Evolutionary conservation across 1,140 invertebrate species (phyloP).

Genomic region (Apolygus lucorum): DNA sequence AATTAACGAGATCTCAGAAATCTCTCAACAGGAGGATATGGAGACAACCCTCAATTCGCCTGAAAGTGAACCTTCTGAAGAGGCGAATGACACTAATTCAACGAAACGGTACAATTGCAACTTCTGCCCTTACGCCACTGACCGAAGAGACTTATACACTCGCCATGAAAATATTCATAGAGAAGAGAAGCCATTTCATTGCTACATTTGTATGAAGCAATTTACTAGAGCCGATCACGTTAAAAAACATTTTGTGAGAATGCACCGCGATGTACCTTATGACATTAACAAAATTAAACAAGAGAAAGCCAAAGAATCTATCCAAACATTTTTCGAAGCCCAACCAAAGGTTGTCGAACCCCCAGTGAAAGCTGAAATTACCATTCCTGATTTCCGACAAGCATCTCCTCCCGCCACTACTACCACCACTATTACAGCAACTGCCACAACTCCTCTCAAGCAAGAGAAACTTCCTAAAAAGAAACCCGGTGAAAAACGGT

Average conservation of each 20-base stretch:
- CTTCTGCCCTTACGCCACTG: slow-evolving; percentile 80
- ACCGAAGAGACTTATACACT: slow-evolving; percentile 86
- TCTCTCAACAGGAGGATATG: background rate
- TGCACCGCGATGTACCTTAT: slow-evolving; percentile 78
- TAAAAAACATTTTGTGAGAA: slow-evolving; percentile 84
- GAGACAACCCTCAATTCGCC: slow-evolving; percentile 11
- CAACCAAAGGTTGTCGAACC: slow-evolving; percentile 32
- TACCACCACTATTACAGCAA: slow-evolving; percentile 23
- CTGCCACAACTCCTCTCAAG: slow-evolving; percentile 32
- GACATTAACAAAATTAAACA: slow-evolving; percentile 71
- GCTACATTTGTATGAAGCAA: slow-evolving; percentile 82
- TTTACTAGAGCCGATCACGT: slow-evolving; percentile 92
- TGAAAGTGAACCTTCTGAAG: background rate
- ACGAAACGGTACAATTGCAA: slow-evolving; percentile 73
- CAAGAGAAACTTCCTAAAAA: slow-evolving; percentile 21
- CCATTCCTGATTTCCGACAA: background rate
- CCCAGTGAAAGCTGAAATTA: background rate
- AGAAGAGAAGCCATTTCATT: slow-evolving; percentile 87
- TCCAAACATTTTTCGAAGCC: slow-evolving; percentile 43
- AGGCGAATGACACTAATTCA: slow-evolving; percentile 9
- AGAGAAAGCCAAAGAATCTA: slow-evolving; percentile 43
- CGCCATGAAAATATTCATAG: slow-evolving; percentile 93
- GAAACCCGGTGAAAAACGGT: slow-evolving; percentile 45
- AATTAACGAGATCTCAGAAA: background rate
- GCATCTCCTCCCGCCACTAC: background rate